These are phyloP conservation scores for Alauda arvensis DNA, from an alignment of 2,797 vertebrate species.

Conservation along the genomic window DNA sequence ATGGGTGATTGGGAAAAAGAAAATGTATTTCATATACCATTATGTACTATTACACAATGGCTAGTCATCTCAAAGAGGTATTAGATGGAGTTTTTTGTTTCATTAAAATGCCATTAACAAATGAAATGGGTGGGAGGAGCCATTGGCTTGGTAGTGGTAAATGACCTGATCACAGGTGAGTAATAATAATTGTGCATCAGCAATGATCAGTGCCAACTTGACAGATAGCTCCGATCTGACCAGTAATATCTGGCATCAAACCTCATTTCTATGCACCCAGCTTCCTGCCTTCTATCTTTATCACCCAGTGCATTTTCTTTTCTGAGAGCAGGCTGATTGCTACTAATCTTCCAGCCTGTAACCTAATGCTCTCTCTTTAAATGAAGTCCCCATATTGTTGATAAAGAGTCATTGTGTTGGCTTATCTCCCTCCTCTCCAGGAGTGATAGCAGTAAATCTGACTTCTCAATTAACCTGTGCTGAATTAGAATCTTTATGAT, in stretches of 20 bases:
- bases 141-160: slow-evolving; percentile 5
- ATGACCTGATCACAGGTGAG: slow-evolving; percentile 47
- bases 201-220: slow-evolving; percentile 26
- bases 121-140: slow-evolving; percentile 36
- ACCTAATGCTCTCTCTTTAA: slow-evolving; percentile 57
- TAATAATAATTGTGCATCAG: slow-evolving; percentile 20
- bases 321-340: slow-evolving; percentile 44
- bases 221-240: slow-evolving; percentile 40
- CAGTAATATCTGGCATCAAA: slow-evolving; percentile 38
- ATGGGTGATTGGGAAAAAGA: slow-evolving; percentile 25
- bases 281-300: slow-evolving; percentile 48
- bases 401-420: slow-evolving; percentile 51
- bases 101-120: slow-evolving; percentile 50
- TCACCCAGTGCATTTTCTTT: slow-evolving; percentile 47
- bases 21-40: slow-evolving; percentile 22
- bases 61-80: slow-evolving; percentile 25
- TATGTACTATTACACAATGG: slow-evolving; percentile 4
- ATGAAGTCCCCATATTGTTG: slow-evolving; percentile 48
- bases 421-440: slow-evolving; percentile 53
- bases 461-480: slow-evolving; percentile 57
- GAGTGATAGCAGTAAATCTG: slow-evolving; percentile 48
- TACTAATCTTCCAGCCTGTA: slow-evolving; percentile 51
- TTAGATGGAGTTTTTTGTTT: slow-evolving; percentile 16
- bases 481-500: slow-evolving; percentile 45
- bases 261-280: slow-evolving; percentile 51